Evolutionary conservation across 2,797 vertebrate genomes (phyloP), one percentile per base, ranked within the genome.

Genomic region (Poeciliopsis gracilis): DNA sequence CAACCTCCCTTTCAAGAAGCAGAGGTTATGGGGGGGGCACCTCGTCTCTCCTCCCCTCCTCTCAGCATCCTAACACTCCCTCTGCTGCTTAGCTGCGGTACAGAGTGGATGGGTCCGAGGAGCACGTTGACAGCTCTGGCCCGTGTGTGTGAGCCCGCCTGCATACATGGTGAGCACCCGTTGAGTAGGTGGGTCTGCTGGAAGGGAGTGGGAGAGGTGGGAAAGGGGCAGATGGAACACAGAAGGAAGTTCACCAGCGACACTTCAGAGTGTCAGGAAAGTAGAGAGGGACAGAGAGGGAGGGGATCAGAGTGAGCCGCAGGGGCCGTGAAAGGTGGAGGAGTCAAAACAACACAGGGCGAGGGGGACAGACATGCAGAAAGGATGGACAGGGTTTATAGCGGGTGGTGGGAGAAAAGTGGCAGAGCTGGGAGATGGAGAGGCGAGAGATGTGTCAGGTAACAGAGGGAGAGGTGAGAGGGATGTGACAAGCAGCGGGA

Each of bases 181-280:
- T 96, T 95, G 95, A 95, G 96, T 96, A 95, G 95, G 95, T 96
- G 95, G 95, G 95, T 95, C 93, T 94, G 94, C 94, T 95, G 95
- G 92, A 95, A 94, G 94, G 93, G 92, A 94, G 95, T 95, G 95
- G 96, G 96, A 93, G 95, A 95, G 92, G 94, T 94, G 95, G 90
- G 84, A 93, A 94, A 94, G 93, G 96, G 96, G 97, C 97, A 96
- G 96, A 97, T 95, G 96, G 96, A 95, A 96, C 94, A 94, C 96
- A 96, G 97, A 96, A 95, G 96, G 96, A 97, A 97, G 96, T 95
- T 92, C 93, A 93, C 90, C 94, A 93, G 95, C 94, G 78, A 91
- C 87, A 93, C 88, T 82, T 78, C 41, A 86, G 93, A 89, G 93
- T 93, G 90, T 96, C 96, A 97, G 95, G 95, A 97, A 75, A 95